A percentile compares a stretch with the other conserved stretches of the same genome.
These are phyloP conservation scores for Parazoanthus atlanticus DNA, from an alignment of 92 coral and sea anemone species.

Conservation along the genomic window DNA sequence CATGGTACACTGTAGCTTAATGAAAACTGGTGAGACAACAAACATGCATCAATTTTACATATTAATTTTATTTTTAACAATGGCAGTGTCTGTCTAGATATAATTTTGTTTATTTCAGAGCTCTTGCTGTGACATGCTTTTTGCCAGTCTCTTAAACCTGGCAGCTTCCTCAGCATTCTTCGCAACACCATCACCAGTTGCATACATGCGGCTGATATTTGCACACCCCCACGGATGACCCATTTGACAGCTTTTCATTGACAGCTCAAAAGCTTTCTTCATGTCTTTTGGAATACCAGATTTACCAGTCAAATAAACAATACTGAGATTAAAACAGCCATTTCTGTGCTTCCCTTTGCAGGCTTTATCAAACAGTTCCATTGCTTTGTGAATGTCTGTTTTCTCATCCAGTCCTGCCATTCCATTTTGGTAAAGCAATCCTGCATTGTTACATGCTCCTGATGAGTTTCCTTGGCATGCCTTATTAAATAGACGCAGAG, in stretches of 20 bases:
- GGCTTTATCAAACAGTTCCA: constrained; percentile 74
- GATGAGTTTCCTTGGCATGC: constrained; percentile 76
- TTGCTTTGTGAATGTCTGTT: constrained; percentile 84
- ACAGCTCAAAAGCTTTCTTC: constrained; percentile 85
- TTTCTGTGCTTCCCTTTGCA: constrained; percentile 79
- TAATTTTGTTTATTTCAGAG: not conserved
- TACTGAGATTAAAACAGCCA: constrained; percentile 97
- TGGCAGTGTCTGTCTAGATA: not conserved
- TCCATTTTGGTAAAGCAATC: constrained; percentile 94
- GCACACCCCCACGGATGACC: constrained; percentile 98
- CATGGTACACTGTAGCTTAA: no score
- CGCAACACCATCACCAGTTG: constrained; percentile 91
- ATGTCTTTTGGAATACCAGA: constrained; percentile 87
- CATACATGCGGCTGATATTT: constrained; percentile 92
- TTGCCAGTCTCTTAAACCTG: constrained; percentile 86
- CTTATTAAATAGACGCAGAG: constrained; percentile 77
- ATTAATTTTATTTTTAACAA: no score
- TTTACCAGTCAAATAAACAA: constrained; percentile 82
- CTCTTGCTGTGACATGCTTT: constrained; percentile 69
- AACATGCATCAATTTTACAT: no score
- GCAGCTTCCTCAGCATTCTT: constrained; percentile 73
- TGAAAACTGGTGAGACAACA: no score
- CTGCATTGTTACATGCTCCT: constrained; percentile 98
- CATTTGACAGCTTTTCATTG: constrained; percentile 86
- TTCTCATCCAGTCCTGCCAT: constrained; percentile 67